A percentile compares a stretch with the other conserved stretches of the same genome.
These are phyloP conservation scores for Rhinopithecus roxellana DNA, from an alignment of 2,113 vertebrate species.

Conservation along the genomic window DNA sequence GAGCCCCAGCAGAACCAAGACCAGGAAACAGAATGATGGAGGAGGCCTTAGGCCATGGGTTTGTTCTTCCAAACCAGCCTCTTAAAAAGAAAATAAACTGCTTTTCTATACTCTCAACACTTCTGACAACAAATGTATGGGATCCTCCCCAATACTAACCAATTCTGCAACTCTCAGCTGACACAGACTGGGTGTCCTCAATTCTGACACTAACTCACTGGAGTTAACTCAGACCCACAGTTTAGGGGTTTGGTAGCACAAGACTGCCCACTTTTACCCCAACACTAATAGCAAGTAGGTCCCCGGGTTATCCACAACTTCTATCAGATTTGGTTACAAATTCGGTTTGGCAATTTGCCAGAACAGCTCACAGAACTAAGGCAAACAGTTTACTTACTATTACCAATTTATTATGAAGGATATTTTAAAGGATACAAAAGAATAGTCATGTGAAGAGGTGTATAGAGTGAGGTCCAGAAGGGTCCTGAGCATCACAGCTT, in stretches of 20 bases:
- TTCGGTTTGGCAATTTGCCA: neutral
- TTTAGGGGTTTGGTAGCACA: no score
- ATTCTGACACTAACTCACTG: neutral
- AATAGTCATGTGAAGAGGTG: neutral
- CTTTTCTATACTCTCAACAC: neutral
- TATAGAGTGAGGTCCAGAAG: neutral
- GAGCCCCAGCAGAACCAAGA: neutral
- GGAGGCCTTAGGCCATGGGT: accelerated
- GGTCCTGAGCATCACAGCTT: neutral
- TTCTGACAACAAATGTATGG: neutral
- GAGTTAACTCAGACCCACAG: neutral
- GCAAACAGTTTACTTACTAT: neutral
- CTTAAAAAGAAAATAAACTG: neutral
- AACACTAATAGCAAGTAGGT: neutral
- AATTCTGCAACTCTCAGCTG: neutral
- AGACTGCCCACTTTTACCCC: neutral
- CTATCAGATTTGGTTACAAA: neutral
- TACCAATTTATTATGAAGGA: neutral
- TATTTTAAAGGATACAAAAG: neutral
- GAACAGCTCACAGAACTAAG: neutral
- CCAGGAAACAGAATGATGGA: neutral
- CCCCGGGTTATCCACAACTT: neutral
- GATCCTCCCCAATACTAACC: neutral
- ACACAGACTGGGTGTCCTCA: neutral
- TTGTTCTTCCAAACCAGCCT: neutral